These are phyloP conservation scores for Climacteris rufus DNA, from an alignment of 2,113 vertebrate genomes.

Conservation along the genomic window DNA sequence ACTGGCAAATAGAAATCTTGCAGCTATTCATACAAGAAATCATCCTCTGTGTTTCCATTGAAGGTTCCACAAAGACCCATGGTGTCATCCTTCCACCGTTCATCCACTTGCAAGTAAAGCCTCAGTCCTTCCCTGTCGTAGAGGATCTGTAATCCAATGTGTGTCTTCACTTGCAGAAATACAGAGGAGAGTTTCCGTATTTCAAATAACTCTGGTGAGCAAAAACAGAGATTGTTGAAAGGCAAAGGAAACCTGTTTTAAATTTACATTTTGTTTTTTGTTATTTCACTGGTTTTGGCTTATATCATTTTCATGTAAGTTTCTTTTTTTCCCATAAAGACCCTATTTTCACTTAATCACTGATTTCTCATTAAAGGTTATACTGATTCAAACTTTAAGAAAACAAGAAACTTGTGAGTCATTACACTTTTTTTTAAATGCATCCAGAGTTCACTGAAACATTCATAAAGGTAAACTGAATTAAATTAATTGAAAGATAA, in stretches of 20 bases:
- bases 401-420: neutral
- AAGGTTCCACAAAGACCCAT: constrained; percentile 95
- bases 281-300: neutral
- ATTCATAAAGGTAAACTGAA: neutral
- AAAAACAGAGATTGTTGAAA: neutral
- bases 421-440: neutral
- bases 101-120: constrained; percentile 86
- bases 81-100: constrained; percentile 86
- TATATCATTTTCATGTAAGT: rapidly evolving
- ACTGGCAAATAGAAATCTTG: neutral
- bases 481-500: neutral
- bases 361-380: neutral
- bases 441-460: neutral
- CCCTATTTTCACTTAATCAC: neutral
- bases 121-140: constrained; percentile 88
- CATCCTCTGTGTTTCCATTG: constrained; percentile 94
- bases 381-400: neutral
- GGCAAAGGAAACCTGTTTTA: neutral
- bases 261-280: neutral
- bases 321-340: neutral
- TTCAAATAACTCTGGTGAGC: constrained; percentile 82
- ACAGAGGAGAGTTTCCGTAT: constrained; percentile 88
- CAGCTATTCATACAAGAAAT: constrained; percentile 85
- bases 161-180: constrained; percentile 87
- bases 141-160: constrained; percentile 83